A percentile compares a stretch with the other conserved stretches of the same genome.
Evolutionary conservation across 53 echinoderm and acorn worm genomes (phyloP).

Genomic region (Luidia sarsii): DNA sequence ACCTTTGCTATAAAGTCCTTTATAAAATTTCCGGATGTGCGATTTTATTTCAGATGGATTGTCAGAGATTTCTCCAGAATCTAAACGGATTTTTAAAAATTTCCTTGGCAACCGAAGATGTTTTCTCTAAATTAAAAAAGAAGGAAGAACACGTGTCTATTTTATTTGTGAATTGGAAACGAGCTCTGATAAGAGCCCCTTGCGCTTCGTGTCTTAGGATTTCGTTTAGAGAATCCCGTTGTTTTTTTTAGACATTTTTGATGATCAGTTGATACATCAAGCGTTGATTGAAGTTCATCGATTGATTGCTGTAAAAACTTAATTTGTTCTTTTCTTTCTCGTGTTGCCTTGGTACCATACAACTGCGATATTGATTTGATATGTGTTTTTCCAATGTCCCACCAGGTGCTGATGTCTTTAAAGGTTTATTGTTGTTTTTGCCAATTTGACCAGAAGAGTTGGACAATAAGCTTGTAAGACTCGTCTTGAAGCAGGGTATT

Average conservation of each 20-base stretch:
- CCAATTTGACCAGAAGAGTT: conserved; percentile 16
- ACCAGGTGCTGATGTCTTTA: not conserved
- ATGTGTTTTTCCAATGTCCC: conserved; percentile 16
- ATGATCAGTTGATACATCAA: not conserved
- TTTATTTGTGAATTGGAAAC: conserved; percentile 20
- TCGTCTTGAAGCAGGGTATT: conserved; percentile 19
- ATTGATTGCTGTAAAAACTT: not conserved
- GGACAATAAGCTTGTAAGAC: not conserved
- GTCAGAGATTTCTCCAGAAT: conserved; percentile 16
- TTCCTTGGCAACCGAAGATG: not conserved
- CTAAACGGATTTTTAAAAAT: not conserved
- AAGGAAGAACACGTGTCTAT: conserved; percentile 13
- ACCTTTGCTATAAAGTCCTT: conserved; percentile 7
- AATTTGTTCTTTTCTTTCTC: not conserved
- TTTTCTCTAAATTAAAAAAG: conserved; percentile 8
- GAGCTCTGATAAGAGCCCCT: conserved; percentile 22
- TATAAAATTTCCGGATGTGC: conserved; percentile 8
- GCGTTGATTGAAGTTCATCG: conserved; percentile 12
- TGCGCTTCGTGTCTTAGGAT: conserved; percentile 4
- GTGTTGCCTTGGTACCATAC: not conserved
- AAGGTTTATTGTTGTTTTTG: not conserved
- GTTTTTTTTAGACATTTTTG: conserved; percentile 8
- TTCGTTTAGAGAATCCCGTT: not conserved
- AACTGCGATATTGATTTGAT: not conserved
- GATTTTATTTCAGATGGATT: conserved; percentile 8